Evolutionary conservation across 1,140 invertebrate species (phyloP), one percentile per base, ranked within the genome.

Genomic region (Elymnias hypermnestra): DNA sequence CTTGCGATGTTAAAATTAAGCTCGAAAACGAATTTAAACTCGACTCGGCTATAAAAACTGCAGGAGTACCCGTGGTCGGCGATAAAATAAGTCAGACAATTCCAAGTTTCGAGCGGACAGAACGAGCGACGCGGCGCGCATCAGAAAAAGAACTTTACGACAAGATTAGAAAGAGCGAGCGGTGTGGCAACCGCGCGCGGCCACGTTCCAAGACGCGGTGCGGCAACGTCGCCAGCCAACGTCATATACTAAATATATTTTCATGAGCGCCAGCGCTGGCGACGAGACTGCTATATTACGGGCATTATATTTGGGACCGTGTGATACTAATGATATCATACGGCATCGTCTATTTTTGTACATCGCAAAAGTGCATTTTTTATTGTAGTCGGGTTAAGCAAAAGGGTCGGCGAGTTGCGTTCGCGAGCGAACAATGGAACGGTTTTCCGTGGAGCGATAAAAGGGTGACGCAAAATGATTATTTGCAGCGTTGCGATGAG

Each of bases 91-190:
- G 73, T 70, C 74, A 66, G 74, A 72, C 68, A 63, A 75, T 77
- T 82, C 64, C 77, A 75, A 82, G 76, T 81, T 83, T 79, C 72
- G 54, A 81, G 65, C 74, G 67, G 60, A 75, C 72, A 76, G 72
- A 77, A 72, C 69, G 67, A 72, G 81, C 77, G 74, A 76, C 77
- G 72, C 77, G 74, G 47, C 67, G 81, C 72, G 78, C 76, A 83
- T 84, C 81, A 84, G 81, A 84, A 84, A 84, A 84, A 84, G 81
- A 84, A 84, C 81, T 84, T 84, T 84, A 84, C 77, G 79, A 83
- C 81, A 71, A 84, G 81, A 84, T 84, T 84, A 84, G 81, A 84
- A 84, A 84, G 81, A 84, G 81, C 78, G 75, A 46, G 42, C 73
- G 75, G 69, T 56, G 70, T 67, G 82, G 82, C 82, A 85, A 83